Conservation (phyloP, 2,113 vertebrate genomes). For the Callipepla squamata region DNA sequence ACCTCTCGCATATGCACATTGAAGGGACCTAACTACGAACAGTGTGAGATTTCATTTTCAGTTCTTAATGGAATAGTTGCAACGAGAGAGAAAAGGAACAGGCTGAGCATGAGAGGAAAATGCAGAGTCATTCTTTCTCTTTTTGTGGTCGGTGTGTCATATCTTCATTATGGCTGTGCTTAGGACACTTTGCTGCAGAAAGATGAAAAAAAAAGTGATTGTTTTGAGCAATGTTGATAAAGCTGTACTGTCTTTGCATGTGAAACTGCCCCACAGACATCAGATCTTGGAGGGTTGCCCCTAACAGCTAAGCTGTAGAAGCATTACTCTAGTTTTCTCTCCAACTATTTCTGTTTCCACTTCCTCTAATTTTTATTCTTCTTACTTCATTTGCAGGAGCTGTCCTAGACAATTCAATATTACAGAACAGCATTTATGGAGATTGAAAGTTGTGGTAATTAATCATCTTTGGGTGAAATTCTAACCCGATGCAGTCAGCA, state of each 20-base stretch:
- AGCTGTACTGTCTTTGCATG: background rate
- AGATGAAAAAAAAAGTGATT: slow-evolving; percentile 2
- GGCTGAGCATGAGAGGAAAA: background rate
- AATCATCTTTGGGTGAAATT: background rate
- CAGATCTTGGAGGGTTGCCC: background rate
- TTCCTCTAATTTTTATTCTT: background rate
- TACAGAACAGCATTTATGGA: background rate
- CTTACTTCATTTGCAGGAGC: background rate
- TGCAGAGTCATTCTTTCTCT: slow-evolving; percentile 45
- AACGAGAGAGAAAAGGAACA: background rate
- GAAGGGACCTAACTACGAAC: background rate
- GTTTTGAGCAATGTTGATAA: background rate
- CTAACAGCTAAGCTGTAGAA: slow-evolving; percentile 13
- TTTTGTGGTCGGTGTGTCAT: slow-evolving; percentile 21
- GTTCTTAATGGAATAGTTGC: background rate
- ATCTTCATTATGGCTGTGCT: background rate
- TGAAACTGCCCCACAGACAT: background rate
- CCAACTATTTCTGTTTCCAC: background rate
- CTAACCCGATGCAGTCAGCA: background rate
- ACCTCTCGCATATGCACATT: background rate
- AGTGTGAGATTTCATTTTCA: slow-evolving; percentile 2
- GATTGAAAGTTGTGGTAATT: slow-evolving; percentile 1
- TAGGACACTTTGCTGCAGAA: slow-evolving; percentile 19
- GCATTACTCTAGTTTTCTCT: background rate
- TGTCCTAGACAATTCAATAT: background rate